Evolutionary conservation across 2,797 vertebrate genomes (phyloP).

Genomic region (Bucorvus abyssinicus): DNA sequence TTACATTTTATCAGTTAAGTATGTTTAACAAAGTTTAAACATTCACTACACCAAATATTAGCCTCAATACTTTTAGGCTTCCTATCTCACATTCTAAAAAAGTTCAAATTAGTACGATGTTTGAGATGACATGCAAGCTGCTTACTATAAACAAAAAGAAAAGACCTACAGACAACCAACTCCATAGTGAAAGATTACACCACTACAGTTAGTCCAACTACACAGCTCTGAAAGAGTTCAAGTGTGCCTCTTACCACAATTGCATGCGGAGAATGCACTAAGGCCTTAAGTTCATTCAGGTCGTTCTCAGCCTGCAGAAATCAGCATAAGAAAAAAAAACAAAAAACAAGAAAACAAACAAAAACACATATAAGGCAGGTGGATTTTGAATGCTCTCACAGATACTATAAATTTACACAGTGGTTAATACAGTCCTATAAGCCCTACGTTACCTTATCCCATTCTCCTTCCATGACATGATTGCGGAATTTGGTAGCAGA

Average conservation of each 20-base stretch:
- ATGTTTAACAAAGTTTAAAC: conserved; percentile 21
- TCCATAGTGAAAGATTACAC: conserved; percentile 66
- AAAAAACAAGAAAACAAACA: conserved; percentile 65
- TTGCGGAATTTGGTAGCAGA: conserved; percentile 99
- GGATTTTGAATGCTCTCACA: conserved; percentile 60
- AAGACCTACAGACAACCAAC: conserved; percentile 19
- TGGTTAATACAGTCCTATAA: conserved; percentile 74
- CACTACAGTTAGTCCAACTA: conserved; percentile 77
- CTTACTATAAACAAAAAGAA: conserved; percentile 63
- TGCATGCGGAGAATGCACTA: conserved; percentile 99
- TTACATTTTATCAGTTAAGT: conserved; percentile 11
- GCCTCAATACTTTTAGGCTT: neutral
- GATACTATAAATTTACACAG: conserved; percentile 69
- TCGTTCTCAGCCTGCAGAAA: conserved; percentile 98
- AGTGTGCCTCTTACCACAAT: conserved; percentile 93
- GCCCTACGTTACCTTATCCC: conserved; percentile 95
- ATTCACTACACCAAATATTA: conserved; percentile 18
- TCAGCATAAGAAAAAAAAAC: conserved; percentile 75
- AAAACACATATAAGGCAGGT: conserved; percentile 60
- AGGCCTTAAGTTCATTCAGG: conserved; percentile 98
- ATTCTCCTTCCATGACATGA: conserved; percentile 99
- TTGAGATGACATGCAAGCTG: conserved; percentile 28
- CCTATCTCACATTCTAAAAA: conserved; percentile 17
- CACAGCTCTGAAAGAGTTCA: conserved; percentile 77
- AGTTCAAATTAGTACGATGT: conserved; percentile 7